Evolutionary conservation across 1,140 invertebrate genomes (phyloP).

Genomic region (Chironomus striatipennis): DNA sequence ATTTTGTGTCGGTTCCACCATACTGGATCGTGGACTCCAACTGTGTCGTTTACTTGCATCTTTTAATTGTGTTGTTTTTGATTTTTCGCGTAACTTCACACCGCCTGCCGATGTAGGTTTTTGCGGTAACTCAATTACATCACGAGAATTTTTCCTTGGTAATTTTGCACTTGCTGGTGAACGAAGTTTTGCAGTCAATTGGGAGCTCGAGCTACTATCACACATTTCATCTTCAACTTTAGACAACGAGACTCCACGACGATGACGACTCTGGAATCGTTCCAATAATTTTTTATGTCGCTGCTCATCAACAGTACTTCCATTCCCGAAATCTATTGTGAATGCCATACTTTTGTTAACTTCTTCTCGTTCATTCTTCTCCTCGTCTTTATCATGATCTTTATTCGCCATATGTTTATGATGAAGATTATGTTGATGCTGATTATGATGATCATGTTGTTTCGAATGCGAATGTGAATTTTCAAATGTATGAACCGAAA

Average conservation of each 20-base stretch:
- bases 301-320: constrained; percentile 50
- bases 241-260: constrained; percentile 59
- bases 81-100: constrained; percentile 31
- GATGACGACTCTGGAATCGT: constrained; percentile 57
- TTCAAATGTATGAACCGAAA: neutral
- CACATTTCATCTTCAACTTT: constrained; percentile 42
- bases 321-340: constrained; percentile 57
- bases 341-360: constrained; percentile 44
- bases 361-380: constrained; percentile 30
- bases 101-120: neutral
- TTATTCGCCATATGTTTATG: too few relatives aligned
- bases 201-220: constrained; percentile 25
- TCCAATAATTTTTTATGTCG: constrained; percentile 57
- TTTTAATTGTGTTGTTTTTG: constrained; percentile 33
- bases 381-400: constrained; percentile 24
- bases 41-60: constrained; percentile 39
- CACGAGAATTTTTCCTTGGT: constrained; percentile 29
- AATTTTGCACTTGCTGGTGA: constrained; percentile 41
- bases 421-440: too few relatives aligned
- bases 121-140: constrained; percentile 5
- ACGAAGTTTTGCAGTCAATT: constrained; percentile 29
- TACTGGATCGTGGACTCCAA: constrained; percentile 37
- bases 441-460: neutral
- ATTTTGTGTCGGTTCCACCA: constrained; percentile 16
- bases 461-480: neutral